These are phyloP conservation scores for Zalophus californianus DNA, from an alignment of 2,797 vertebrate species.

Conservation along the genomic window DNA sequence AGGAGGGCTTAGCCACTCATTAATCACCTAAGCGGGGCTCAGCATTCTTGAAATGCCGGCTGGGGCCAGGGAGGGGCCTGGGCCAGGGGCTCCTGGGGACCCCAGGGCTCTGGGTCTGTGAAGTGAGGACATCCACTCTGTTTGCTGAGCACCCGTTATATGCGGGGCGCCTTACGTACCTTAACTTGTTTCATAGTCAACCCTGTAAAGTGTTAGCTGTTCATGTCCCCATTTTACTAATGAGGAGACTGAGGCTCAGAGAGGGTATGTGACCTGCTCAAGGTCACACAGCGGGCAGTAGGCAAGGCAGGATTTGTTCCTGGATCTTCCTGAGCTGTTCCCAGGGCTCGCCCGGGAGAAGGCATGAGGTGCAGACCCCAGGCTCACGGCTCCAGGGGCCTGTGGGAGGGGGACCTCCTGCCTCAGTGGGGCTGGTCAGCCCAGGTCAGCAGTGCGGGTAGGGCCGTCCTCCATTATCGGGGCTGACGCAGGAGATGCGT, in stretches of 20 bases:
- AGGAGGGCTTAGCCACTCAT: conserved; percentile 86
- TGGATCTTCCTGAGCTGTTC: not conserved
- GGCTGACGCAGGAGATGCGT: conserved; percentile 77
- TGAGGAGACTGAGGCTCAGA: conserved; percentile 42
- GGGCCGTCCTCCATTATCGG: conserved; percentile 44
- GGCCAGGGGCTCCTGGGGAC: conserved; percentile 61
- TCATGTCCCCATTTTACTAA: not conserved
- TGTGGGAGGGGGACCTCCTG: not conserved
- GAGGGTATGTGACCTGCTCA: not conserved
- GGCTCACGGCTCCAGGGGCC: not conserved
- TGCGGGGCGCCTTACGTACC: accelerated
- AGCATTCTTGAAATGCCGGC: conserved; percentile 78
- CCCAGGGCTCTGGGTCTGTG: not conserved
- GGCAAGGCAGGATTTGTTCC: not conserved
- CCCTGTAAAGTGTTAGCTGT: not conserved
- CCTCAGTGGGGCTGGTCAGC: conserved; percentile 43
- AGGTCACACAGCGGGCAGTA: not conserved
- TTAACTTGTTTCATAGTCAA: not conserved
- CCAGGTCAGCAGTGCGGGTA: conserved; percentile 54
- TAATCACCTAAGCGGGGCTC: conserved; percentile 90
- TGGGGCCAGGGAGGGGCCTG: conserved; percentile 60
- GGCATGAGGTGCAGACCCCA: not conserved
- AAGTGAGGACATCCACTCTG: not conserved
- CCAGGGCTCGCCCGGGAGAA: not conserved
- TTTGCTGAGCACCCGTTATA: not conserved